A percentile compares a stretch with the other conserved stretches of the same genome.
phyloP scores from a whole-genome alignment of 1,140 invertebrate genomes.

The Musca vetustissima region DNA sequence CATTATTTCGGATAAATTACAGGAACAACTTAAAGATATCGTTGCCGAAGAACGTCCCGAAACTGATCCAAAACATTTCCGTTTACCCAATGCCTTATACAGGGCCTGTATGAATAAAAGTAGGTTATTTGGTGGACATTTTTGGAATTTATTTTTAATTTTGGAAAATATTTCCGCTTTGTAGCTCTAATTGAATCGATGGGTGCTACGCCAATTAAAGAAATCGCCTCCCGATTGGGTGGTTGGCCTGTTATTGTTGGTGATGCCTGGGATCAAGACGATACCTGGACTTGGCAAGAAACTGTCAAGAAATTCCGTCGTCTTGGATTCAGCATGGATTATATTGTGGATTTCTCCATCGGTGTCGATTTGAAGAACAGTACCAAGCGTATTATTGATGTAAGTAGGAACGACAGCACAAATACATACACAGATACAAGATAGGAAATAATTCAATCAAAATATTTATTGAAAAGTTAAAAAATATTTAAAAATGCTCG shows the following conservation, averaged over 20 bases:
- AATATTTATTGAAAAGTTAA: no score
- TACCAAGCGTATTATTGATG: constrained; percentile 81
- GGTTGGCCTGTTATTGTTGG: constrained; percentile 89
- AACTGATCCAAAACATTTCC: constrained; percentile 72
- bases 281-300: constrained; percentile 77
- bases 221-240: constrained; percentile 75
- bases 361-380: constrained; percentile 90
- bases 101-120: constrained; percentile 84
- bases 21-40: constrained; percentile 74
- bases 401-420: constrained; percentile 59
- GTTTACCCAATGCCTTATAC: constrained; percentile 76
- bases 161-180: constrained; percentile 32
- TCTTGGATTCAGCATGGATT: constrained; percentile 84
- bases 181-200: constrained; percentile 71
- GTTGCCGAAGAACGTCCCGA: constrained; percentile 68
- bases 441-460: no score
- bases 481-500: no score
- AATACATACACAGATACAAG: background rate
- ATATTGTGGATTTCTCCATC: constrained; percentile 90
- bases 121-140: constrained; percentile 45
- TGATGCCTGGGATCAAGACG: constrained; percentile 69
- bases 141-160: background rate
- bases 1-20: constrained; percentile 75
- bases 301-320: constrained; percentile 78
- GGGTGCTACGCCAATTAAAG: constrained; percentile 69